Percentiles rank a stretch among this genome's conserved stretches.
These are phyloP conservation scores for Ochropacha duplaris DNA, from an alignment of 2,888 invertebrate genomes.

Conservation along the genomic window DNA sequence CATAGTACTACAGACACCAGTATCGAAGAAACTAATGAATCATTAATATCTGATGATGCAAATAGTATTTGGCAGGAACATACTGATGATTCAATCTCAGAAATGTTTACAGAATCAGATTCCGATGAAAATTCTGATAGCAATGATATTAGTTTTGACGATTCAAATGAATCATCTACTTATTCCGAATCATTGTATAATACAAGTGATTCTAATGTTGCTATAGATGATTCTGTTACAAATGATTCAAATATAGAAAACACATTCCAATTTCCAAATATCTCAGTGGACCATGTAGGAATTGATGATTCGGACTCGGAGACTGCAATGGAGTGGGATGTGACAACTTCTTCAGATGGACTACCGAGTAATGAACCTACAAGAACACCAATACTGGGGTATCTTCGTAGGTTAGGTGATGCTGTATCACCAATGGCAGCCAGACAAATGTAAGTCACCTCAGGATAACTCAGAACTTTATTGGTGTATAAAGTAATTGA, in stretches of 20 bases:
- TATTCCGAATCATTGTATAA: constrained; percentile 4
- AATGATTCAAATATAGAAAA: not conserved
- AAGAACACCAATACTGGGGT: constrained; percentile 9
- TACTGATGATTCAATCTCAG: not conserved
- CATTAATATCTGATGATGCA: not conserved
- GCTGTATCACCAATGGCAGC: not conserved
- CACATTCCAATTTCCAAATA: not conserved
- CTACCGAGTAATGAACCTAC: constrained; percentile 27
- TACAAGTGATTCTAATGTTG: constrained; percentile 1
- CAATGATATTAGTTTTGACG: not conserved
- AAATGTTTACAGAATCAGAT: too few species aligned
- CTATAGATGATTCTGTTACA: not conserved
- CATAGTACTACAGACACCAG: constrained; percentile 65
- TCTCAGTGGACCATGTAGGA: not conserved
- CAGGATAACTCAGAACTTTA: too few species aligned
- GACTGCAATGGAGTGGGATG: constrained; percentile 39
- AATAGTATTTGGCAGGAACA: not conserved
- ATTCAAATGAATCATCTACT: not conserved
- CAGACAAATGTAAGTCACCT: not conserved
- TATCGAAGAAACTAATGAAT: constrained; percentile 25
- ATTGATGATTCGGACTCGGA: constrained; percentile 11
- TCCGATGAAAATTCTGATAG: not conserved
- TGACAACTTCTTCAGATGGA: constrained; percentile 38
- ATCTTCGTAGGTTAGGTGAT: constrained; percentile 9
- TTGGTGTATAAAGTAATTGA: too few species aligned